Percentiles rank a stretch among this genome's conserved stretches.
Conservation (phyloP, 2,888 invertebrate species). For the Scelioninae gen. 2 region DNA sequence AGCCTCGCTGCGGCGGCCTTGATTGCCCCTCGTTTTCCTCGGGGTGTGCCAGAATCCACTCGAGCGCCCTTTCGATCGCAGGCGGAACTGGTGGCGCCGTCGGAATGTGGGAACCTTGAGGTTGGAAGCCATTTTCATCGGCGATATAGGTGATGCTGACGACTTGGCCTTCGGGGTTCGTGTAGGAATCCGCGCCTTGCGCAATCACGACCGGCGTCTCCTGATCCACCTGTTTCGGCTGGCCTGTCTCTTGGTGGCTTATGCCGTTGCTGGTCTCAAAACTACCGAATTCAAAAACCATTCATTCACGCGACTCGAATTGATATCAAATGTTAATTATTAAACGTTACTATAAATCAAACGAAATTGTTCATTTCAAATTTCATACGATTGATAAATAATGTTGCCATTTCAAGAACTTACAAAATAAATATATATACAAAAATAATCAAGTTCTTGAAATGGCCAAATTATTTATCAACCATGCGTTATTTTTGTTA, state of each 20-base stretch:
- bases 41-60: constrained; percentile 75
- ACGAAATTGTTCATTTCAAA: no score
- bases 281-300: constrained; percentile 61
- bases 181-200: constrained; percentile 74
- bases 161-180: constrained; percentile 75
- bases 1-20: constrained; percentile 59
- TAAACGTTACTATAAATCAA: no score
- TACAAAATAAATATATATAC: no score
- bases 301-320: no score
- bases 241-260: constrained; percentile 75
- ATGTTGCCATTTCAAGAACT: no score
- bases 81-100: constrained; percentile 75
- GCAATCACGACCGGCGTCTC: constrained; percentile 74
- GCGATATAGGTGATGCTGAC: constrained; percentile 74
- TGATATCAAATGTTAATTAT: no score
- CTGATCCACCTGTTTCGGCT: constrained; percentile 72
- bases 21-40: constrained; percentile 71
- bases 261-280: constrained; percentile 77
- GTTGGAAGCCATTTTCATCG: constrained; percentile 74
- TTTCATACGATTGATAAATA: no score
- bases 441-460: no score
- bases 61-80: constrained; percentile 74
- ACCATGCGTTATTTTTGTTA: neutral
- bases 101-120: constrained; percentile 75
- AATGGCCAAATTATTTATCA: no score